Evolutionary conservation across 1,140 invertebrate species (phyloP), one percentile per base, ranked within the genome.

Genomic region (Hesperophylax magnus): DNA sequence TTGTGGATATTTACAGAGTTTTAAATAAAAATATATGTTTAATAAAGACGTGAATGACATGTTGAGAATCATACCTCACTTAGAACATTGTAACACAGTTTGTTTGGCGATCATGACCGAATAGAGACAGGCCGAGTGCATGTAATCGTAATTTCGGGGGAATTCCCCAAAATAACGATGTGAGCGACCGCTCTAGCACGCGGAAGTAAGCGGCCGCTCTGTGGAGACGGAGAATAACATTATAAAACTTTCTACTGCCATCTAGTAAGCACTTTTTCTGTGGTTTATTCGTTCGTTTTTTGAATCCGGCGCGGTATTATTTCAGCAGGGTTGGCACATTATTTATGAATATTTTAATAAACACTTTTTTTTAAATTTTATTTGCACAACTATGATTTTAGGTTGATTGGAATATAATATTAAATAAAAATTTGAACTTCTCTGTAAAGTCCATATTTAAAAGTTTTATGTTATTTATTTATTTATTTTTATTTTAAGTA

Each of bases 141-240:
- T 54, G 18, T 15, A 74, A 74, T 53, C 52, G 53, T 74, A 53
- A 74, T 67, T 18, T 61, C 20, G 22, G 24, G 63, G 63, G n/a
- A 54, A 52, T 52, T 52, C 53, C 47, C 34, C 27, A 72, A 74
- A 74, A 47, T 47, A 11, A 47, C 39, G 39, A 47, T 52, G 34
- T 53, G 71, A 22, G 34, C 47, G 67, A 18, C 47, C 71, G 47
- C 53, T 54, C 47, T 74, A 27, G 39, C 67, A 34, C 67, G 47
- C 31, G 31, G 67, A 71, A 71, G 67, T 39, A 71, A 71, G 31
- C 47, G 31, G 67, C 67, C 20, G 39, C 9, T 47, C 39, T 47
- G 39, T 47, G 39, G 39, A 47, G 39, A 47, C 39, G 39, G 39
- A 2, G 39, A 47, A 47, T 14, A 47, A 47, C 39, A 34, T 34